phyloP scores from a whole-genome alignment of 2,797 vertebrate genomes.

The Pogoniulus pusillus region DNA sequence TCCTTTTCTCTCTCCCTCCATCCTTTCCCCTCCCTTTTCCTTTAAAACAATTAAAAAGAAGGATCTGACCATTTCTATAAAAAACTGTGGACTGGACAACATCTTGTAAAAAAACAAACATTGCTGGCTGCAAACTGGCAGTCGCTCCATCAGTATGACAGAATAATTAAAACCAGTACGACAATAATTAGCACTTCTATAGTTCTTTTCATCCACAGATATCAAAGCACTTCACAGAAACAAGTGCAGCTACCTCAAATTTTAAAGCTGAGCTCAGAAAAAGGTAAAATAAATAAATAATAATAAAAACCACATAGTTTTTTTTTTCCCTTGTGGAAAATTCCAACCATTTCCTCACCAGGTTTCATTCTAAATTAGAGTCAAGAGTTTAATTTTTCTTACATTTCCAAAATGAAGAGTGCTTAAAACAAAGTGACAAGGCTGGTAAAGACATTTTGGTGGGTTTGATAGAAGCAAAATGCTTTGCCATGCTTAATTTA shows the following conservation, averaged over 20 bases:
- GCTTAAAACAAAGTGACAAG: background rate
- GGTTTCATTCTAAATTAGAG: conserved; percentile 16
- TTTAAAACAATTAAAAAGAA: conserved; percentile 39
- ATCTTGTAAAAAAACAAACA: conserved; percentile 34
- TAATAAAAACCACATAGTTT: background rate
- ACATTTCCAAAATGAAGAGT: background rate
- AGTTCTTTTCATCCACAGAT: conserved; percentile 66
- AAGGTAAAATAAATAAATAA: background rate
- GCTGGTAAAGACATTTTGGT: background rate
- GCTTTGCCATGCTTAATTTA: background rate
- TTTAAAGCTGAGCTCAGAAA: conserved; percentile 51
- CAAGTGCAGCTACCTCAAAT: conserved; percentile 58
- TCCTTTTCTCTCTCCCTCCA: no score
- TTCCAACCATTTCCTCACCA: conserved; percentile 3
- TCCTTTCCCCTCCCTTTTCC: background rate
- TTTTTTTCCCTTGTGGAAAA: conserved; percentile 43
- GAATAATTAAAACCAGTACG: conserved; percentile 68
- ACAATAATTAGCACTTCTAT: conserved; percentile 71
- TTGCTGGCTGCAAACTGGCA: conserved; percentile 26
- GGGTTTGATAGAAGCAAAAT: background rate
- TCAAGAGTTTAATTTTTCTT: background rate
- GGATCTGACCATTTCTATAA: background rate
- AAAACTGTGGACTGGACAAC: conserved; percentile 30
- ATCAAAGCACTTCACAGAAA: conserved; percentile 68
- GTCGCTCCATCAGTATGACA: conserved; percentile 14